Conservation (phyloP, 1,140 invertebrate species). For the Contarinia nasturtii region DNA sequence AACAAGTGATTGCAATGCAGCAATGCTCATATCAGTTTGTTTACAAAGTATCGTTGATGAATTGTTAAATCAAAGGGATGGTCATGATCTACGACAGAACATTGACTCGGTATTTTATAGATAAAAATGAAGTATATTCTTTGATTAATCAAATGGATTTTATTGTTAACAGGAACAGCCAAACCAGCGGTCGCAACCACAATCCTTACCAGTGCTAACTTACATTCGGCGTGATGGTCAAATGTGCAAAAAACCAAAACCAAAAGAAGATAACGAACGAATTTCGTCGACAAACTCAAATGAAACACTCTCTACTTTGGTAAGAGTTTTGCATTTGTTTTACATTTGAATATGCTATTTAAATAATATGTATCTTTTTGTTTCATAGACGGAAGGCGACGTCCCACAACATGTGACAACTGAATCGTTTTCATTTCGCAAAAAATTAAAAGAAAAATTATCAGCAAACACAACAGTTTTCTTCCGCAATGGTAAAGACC, state of each 20-base stretch:
- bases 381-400: not conserved
- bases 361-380: not conserved
- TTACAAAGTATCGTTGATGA: conserved; percentile 91
- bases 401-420: not conserved
- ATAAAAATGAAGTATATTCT: not conserved
- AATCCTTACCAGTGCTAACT: conserved; percentile 23
- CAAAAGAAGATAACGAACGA: not conserved
- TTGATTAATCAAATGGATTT: not conserved
- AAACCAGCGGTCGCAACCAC: not conserved
- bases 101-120: not conserved
- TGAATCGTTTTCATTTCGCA: conserved; percentile 13
- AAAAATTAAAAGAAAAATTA: conserved; percentile 27
- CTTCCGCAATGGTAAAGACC: conserved; percentile 37
- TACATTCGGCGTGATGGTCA: conserved; percentile 34
- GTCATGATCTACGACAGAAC: conserved; percentile 13
- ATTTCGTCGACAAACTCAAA: conserved; percentile 5
- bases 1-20: conserved; percentile 71
- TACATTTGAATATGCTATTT: not conserved
- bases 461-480: conserved; percentile 30
- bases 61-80: conserved; percentile 62
- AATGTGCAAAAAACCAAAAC: too few species aligned
- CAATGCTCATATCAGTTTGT: conserved; percentile 87
- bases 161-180: too few species aligned
- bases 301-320: conserved; percentile 9
- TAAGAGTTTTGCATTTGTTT: conserved; percentile 1